These are phyloP conservation scores for Steinernema khuongi DNA, from an alignment of 1,140 invertebrate genomes.

Conservation along the genomic window DNA sequence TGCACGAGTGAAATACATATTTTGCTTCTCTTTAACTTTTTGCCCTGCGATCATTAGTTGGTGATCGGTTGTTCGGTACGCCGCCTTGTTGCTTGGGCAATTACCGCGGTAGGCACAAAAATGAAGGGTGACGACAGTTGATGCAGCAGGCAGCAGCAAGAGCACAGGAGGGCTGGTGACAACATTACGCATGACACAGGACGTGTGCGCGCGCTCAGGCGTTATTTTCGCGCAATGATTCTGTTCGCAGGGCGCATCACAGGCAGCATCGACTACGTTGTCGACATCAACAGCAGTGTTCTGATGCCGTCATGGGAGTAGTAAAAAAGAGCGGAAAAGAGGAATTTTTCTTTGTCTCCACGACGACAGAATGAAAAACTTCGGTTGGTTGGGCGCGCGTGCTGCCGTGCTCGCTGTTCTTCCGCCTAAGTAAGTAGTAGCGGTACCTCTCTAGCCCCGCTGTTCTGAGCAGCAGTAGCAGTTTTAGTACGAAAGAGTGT, in stretches of 20 bases:
- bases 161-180: neutral
- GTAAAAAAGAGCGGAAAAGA: neutral
- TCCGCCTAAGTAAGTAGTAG: neutral
- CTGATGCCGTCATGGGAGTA: neutral
- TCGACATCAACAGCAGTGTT: neutral
- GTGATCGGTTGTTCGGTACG: neutral
- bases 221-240: constrained; percentile 15
- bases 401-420: neutral
- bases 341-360: neutral
- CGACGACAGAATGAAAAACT: neutral
- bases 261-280: neutral
- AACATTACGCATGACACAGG: neutral
- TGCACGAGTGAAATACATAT: neutral
- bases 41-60: neutral
- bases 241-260: neutral
- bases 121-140: neutral
- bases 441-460: neutral
- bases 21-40: neutral
- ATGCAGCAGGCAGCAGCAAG: neutral
- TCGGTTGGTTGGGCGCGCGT: neutral
- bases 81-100: neutral
- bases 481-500: neutral
- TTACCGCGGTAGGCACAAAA: neutral
- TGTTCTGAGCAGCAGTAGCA: neutral
- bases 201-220: constrained; percentile 1